These are phyloP conservation scores for Lochmaea capreae DNA, from an alignment of 2,888 invertebrate genomes.

Conservation along the genomic window DNA sequence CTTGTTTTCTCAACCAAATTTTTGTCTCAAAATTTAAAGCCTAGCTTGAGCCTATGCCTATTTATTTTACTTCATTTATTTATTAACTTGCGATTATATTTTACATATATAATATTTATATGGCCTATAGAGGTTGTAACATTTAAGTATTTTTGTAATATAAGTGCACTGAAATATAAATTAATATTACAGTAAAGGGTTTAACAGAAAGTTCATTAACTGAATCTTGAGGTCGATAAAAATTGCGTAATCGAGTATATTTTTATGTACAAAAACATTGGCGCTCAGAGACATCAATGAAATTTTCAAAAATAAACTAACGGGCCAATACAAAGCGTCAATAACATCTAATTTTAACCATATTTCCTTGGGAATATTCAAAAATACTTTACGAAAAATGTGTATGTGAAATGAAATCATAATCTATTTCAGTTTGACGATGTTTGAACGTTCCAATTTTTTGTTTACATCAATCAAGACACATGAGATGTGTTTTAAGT, in stretches of 20 bases:
- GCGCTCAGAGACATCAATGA: constrained; percentile 1
- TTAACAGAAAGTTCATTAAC: background rate
- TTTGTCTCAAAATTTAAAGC: no score
- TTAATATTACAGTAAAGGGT: background rate
- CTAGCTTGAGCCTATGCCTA: no score
- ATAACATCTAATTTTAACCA: constrained; percentile 24
- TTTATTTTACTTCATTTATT: no score
- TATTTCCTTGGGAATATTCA: constrained; percentile 19
- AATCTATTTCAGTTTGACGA: constrained; percentile 22
- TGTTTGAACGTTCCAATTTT: constrained; percentile 26
- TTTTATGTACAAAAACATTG: background rate
- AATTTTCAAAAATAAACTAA: constrained; percentile 11
- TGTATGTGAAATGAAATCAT: constrained; percentile 22
- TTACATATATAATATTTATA: no score
- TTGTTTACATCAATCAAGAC: constrained; percentile 23
- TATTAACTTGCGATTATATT: no score
- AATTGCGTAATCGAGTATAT: background rate
- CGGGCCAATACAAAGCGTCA: background rate
- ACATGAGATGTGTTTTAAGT: constrained; percentile 6
- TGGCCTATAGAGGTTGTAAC: background rate
- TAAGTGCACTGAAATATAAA: background rate
- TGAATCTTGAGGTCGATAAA: background rate
- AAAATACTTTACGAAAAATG: constrained; percentile 10
- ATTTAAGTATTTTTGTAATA: background rate
- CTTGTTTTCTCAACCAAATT: no score